Conservation (phyloP, 2,888 invertebrate genomes). For the Podotricha telesiphe region DNA sequence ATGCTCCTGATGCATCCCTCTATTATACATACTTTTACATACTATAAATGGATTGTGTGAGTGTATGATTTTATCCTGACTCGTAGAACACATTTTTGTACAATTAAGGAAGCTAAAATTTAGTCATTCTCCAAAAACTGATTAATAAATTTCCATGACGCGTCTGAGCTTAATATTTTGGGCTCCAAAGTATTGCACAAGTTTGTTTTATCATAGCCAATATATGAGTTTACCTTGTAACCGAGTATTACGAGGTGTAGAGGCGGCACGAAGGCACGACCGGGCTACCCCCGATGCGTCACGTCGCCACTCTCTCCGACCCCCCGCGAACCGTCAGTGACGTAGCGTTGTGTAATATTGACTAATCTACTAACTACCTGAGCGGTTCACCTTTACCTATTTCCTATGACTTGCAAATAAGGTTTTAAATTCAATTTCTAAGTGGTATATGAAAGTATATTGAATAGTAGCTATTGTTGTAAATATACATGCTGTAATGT, state of each 20-base stretch:
- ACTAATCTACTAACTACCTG: neutral
- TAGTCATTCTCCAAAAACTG: neutral
- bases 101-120: slow-evolving; percentile 2
- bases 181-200: slow-evolving; percentile 11
- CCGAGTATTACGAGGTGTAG: neutral
- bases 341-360: slow-evolving; percentile 30
- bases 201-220: neutral
- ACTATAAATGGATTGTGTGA: too few relatives aligned
- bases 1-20: too few relatives aligned
- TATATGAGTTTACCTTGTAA: neutral
- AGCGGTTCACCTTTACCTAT: slow-evolving; percentile 10
- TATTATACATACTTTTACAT: too few relatives aligned
- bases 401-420: neutral
- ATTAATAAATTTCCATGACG: neutral
- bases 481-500: neutral
- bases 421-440: neutral
- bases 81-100: too few relatives aligned
- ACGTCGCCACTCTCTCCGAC: slow-evolving; percentile 11
- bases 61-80: too few relatives aligned
- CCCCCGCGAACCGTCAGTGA: neutral
- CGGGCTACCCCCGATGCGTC: slow-evolving; percentile 34
- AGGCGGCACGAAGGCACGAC: slow-evolving; percentile 19
- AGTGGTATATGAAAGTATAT: too few relatives aligned
- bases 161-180: too few relatives aligned
- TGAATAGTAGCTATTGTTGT: neutral